Base-by-base conservation (phyloP, 2,888 invertebrate genomes). In the Agapetus fuscipes region DNA sequence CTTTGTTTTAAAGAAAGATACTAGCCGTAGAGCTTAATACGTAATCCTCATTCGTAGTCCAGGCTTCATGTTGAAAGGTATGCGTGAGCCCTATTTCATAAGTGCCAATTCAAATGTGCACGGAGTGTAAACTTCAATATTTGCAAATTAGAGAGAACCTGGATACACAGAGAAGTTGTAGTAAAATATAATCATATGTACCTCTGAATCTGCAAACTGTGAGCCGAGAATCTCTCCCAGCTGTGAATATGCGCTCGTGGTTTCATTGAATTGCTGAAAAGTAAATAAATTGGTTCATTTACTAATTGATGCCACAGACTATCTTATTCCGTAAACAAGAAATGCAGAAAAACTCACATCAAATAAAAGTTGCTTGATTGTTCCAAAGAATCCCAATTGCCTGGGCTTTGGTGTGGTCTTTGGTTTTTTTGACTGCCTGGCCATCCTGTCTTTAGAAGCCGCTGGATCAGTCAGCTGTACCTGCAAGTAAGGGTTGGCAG, bases 181-280 rank as follows among this genome's bases (percentile, higher is more conserved):
- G 17, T 7, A 31, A 31, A 28, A 28, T 26, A 20, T 10, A 17
- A 37, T 12, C 14, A 20, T 24, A 66, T 66, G 62, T 57, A 69
- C 68, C 43, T 59, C 61, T 26, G 65, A 62, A 51, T 65, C 63
- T 11, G 54, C 48, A 51, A 70, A 67, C 53, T 67, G 66, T 45
- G 54, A 62, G 51, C 51, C 62, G 15, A 69, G 59, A 48, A 67
- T 54, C 30, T 64, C 64, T 7, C 66, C 59, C 53, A 70, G 57
- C 58, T 70, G 70, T 41, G 45, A 61, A 50, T 66, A 68, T 6
- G 69, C 70, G 52, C 69, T 70, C 54, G 66, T 68, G 2, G 70
- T 70, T 44, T 70, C 70, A 50, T 70, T 70, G 30, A 66, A 58
- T 69, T 70, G 68, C 70, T 70, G 63, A 48, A 64, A 62, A 47